Evolutionary conservation across 37 sponge, comb jelly and placozoan species (phyloP).

Genomic region (Chondrilla cf. caribensis): DNA sequence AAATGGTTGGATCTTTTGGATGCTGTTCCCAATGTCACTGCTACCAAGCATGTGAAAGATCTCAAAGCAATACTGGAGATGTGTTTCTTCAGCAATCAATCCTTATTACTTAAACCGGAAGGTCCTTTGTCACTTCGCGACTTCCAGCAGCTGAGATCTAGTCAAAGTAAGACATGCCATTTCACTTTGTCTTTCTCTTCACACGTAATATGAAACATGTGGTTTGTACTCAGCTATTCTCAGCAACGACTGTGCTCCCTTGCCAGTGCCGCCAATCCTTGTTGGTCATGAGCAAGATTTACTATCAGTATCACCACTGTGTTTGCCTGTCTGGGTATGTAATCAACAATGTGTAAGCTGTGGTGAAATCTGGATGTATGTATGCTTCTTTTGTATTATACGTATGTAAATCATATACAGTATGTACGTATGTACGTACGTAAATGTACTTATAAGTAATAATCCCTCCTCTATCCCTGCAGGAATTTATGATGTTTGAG

Average conservation of each 20-base stretch:
- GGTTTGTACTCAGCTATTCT: slow-evolving; percentile 32
- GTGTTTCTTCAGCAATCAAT: slow-evolving; percentile 26
- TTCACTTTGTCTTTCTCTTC: no score
- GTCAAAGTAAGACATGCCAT: slow-evolving; percentile 39
- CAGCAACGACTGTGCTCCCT: slow-evolving; percentile 64
- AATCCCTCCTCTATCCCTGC: background rate
- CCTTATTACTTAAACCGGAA: slow-evolving; percentile 53
- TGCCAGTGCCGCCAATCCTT: slow-evolving; percentile 60
- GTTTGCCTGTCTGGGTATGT: slow-evolving; percentile 66
- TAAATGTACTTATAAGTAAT: background rate
- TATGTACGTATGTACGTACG: no score
- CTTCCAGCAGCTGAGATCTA: slow-evolving; percentile 58
- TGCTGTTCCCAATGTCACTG: background rate
- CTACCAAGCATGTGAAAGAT: background rate
- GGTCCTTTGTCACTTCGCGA: slow-evolving; percentile 71
- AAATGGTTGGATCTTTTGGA: background rate
- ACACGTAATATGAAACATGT: no score
- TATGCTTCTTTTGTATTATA: background rate
- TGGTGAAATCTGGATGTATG: background rate
- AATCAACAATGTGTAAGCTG: background rate
- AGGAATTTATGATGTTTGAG: slow-evolving; percentile 75
- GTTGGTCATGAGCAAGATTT: slow-evolving; percentile 81
- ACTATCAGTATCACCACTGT: slow-evolving; percentile 56
- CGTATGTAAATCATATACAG: no score
- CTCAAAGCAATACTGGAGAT: background rate